A percentile compares a stretch with the other conserved stretches of the same genome.
Conservation (phyloP, 2,888 invertebrate species). For the Hirtodrosophila histrioides region DNA sequence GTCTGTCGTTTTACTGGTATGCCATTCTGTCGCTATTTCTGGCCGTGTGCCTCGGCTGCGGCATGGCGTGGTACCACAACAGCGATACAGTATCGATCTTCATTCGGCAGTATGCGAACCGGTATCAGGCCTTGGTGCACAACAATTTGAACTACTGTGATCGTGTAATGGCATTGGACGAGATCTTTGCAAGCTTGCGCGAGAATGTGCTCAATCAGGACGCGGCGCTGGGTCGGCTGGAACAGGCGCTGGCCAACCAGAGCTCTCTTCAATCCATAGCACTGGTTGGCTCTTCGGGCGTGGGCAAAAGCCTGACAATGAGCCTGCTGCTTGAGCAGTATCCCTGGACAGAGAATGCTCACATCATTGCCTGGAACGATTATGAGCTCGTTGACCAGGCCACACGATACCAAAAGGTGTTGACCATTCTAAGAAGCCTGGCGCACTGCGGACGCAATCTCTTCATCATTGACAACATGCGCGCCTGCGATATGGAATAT, state of each 20-base stretch:
- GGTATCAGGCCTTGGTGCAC: conserved; percentile 77
- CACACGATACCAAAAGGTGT: conserved; percentile 41
- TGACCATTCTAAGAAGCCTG: conserved; percentile 51
- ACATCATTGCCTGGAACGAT: conserved; percentile 73
- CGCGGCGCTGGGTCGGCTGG: conserved; percentile 64
- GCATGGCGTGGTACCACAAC: conserved; percentile 20
- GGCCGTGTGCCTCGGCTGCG: conserved; percentile 9
- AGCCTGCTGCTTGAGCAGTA: conserved; percentile 67
- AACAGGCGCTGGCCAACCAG: conserved; percentile 58
- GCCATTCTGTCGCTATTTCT: conserved; percentile 7
- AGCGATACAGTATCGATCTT: conserved; percentile 19
- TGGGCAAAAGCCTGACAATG: conserved; percentile 81
- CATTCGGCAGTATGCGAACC: conserved; percentile 55
- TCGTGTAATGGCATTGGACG: conserved; percentile 37
- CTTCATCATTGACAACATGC: conserved; percentile 81
- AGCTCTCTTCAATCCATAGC: conserved; percentile 68
- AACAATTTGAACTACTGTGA: conserved; percentile 78
- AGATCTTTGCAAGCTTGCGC: conserved; percentile 55
- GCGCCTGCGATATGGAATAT: conserved; percentile 53
- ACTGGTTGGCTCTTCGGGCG: conserved; percentile 76
- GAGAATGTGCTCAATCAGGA: conserved; percentile 64
- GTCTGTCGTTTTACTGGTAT: conserved; percentile 14
- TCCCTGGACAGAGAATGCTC: conserved; percentile 82
- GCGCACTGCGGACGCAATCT: conserved; percentile 82
- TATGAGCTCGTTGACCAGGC: conserved; percentile 8